Evolutionary conservation across 1,140 invertebrate genomes (phyloP), one percentile per base, ranked within the genome.

Genomic region (Lepidurus apus): DNA sequence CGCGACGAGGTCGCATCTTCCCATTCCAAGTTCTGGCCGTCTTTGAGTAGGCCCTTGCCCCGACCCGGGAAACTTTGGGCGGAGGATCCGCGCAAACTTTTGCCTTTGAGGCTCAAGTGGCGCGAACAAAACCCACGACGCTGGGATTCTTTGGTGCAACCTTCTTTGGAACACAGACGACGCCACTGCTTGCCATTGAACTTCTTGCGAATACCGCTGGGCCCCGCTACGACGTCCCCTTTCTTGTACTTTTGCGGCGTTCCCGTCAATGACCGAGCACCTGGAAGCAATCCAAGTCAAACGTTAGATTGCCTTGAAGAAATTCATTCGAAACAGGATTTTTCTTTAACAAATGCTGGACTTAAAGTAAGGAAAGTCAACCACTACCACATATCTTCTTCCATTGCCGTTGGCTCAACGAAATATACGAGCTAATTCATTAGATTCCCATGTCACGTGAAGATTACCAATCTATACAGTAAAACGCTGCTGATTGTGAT

Each of bases 121-220:
- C 97, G 87, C 26, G 97, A 99, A 86, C 97, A 99, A 86, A 91
- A 99, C 8, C 97, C 97, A 80, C 96, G 88, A 47, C 97, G 87
- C 87, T 99, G 97, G 82, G 96, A 98, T 88, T 99, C 97, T 88
- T 99, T 99, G n/a, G 91, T 93, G 86, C 97, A 99, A 78, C 93
- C 93, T 84, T 96, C 93, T 85, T 94, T 95, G 79, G 95, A 96
- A 85, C 96, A 98, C 65, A 99, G 89, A 82, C 97, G 88, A 81
- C 97, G 89, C 98, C 97, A 99, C 85, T 99, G 98, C 87, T 99
- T 99, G 7, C 98, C 98, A 88, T 99, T 99, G 85, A 97, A 99
- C 87, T 99, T 99, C 87, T 99, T 99, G 5, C 96, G 88, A 81
- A 99, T 96, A 80, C 97, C 97, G 84, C 95, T 97, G 74, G 96